Evolutionary conservation across 1,140 invertebrate genomes (phyloP), one percentile per base, ranked within the genome.

Genomic region (Pogonus chalceus): DNA sequence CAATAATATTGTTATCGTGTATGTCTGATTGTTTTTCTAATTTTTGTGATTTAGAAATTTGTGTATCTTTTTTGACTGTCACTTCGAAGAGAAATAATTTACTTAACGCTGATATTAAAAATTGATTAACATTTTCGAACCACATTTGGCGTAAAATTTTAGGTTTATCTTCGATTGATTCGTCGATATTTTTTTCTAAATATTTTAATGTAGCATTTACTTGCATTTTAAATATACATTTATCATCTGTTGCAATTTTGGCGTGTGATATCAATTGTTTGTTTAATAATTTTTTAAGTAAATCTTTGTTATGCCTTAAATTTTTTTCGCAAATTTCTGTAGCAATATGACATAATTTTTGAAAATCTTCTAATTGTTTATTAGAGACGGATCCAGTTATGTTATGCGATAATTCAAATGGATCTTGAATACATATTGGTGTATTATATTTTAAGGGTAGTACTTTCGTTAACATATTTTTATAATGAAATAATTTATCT

Each of bases 361-460:
- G 20, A 50, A 65, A 64, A 50, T 57, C 56, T 21, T 62, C 53
- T 2, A 62, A 56, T 23, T 69, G 46, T 35, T 61, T 64, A 0
- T 54, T 55, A 52, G 62, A 56, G 14, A 78, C 63, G 1, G 56
- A 57, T 2, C 58, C 57, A 0, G 74, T 67, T 43, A 74, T 67
- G 58, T 83, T 84, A 53, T 75, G 68, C 53, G 64, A 72, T 21
- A 79, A 74, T 52, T 83, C 77, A 56, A 81, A 78, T 0, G 80
- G 79, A 69, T 84, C 82, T 64, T 83, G 81, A 1, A 83, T 39
- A 58, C 79, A 82, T 49, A 81, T 69, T 2, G 62, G 24, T 14
- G 66, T 54, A 9, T 72, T 61, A 2, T 74, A 58, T 52, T 67
- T 65, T 3, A 74, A 55, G n/a, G 62, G 59, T 26, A 63, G 49